Base-by-base conservation (phyloP, 2,797 vertebrate genomes). In the Erethizon dorsatum region DNA sequence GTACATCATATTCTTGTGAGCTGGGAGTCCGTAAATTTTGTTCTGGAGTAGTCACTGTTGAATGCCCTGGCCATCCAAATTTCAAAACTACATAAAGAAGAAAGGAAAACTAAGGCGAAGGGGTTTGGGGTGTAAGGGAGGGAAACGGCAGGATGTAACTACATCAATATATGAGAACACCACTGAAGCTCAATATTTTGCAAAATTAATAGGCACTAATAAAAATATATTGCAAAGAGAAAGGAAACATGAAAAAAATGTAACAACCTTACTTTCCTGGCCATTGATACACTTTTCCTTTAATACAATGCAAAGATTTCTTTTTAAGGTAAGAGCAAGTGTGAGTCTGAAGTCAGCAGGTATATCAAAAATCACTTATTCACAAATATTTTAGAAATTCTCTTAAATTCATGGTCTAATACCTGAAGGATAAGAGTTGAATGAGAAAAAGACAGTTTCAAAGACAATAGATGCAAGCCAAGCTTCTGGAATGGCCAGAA, bases 51-150 rank as follows among this genome's bases (percentile, higher is more conserved):
- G 54, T 80, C 77, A 65, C 31, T 63, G 10, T 20, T 65, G 14
- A 91, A 73, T 57, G 31, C 75, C 18, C 31, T 73, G 6, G 22
- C 1, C 54, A 85, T 75, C 6, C 59, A 86, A 67, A 94, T 96
- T 83, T 90, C 57, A 87, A 24, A 67, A 75, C 12, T 59, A 14
- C 41, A 87, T n/a, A 87, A 79, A 84, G 22, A 89, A 50, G 2
- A 79, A 85, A 91, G 20, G 31, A 95, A 96, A 73, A 11, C 4
- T 91, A 9, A 95, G 83, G 41, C 10, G 86, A 31, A 90, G 20
- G 61, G 3, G 9, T 17, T 26, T 45, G 26, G 24, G 3, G 3
- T 20, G 2, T 52, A 79, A 79, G 31, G 17, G 50, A 54, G 10
- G 77, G 17, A 14, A 78, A 78, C 28, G 31, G 75, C 14, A 20